phyloP scores from a whole-genome alignment of 2,797 vertebrate species.

The Fistularia commersonii region DNA sequence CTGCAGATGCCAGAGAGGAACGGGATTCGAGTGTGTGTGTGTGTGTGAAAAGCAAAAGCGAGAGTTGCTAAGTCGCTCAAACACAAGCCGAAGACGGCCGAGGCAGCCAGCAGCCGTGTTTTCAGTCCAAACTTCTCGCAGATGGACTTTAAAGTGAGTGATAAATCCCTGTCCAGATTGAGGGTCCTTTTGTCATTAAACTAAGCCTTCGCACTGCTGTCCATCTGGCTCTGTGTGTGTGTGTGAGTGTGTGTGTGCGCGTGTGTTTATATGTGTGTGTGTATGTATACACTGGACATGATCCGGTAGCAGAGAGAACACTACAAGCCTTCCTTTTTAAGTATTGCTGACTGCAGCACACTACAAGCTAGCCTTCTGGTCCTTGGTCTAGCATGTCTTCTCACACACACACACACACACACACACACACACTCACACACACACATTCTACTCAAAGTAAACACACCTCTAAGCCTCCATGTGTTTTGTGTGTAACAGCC shows the following conservation, averaged over 20 bases:
- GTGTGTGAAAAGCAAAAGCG: constrained; percentile 4
- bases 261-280: constrained; percentile 31
- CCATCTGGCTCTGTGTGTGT: constrained; percentile 70
- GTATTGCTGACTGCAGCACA: constrained; percentile 62
- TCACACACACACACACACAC: too few relatives aligned
- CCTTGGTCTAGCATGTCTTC: constrained; percentile 26
- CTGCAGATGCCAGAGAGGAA: constrained; percentile 27
- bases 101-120: constrained; percentile 63
- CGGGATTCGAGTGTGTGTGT: constrained; percentile 15
- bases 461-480: constrained; percentile 46
- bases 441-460: constrained; percentile 39
- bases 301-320: constrained; percentile 55
- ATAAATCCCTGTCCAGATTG: constrained; percentile 79
- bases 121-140: constrained; percentile 71
- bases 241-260: constrained; percentile 30
- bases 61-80: constrained; percentile 41
- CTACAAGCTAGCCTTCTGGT: constrained; percentile 58
- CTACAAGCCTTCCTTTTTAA: constrained; percentile 70
- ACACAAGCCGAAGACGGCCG: constrained; percentile 38
- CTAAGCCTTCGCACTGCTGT: constrained; percentile 76
- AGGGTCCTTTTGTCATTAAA: constrained; percentile 81
- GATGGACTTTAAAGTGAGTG: constrained; percentile 79
- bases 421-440: constrained; percentile 11
- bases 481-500: constrained; percentile 39
- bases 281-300: constrained; percentile 54